These are phyloP conservation scores for Oligia fasciuncula DNA, from an alignment of 2,888 invertebrate genomes.

Conservation along the genomic window DNA sequence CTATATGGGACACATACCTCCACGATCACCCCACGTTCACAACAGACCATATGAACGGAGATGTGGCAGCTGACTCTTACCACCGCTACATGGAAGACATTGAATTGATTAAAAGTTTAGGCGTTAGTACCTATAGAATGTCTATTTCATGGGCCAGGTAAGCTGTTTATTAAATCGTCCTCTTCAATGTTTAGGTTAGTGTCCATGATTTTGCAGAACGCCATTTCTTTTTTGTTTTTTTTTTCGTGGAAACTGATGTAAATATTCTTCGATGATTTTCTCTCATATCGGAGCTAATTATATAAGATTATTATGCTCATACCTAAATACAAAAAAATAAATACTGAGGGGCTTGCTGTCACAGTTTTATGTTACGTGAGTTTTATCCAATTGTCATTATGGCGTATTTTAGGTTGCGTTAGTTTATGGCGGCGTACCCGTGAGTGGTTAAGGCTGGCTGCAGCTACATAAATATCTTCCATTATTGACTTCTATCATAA, in stretches of 20 bases:
- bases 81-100: constrained; percentile 91
- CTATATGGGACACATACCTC: constrained; percentile 90
- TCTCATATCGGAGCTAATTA: too few species aligned
- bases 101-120: constrained; percentile 86
- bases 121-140: constrained; percentile 19
- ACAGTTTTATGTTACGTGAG: too few species aligned
- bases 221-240: too few species aligned
- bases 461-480: background rate
- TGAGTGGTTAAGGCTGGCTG: too few species aligned
- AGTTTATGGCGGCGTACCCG: too few species aligned
- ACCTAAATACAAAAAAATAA: too few species aligned
- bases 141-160: constrained; percentile 30
- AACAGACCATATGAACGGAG: constrained; percentile 89
- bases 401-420: too few species aligned
- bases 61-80: constrained; percentile 92
- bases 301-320: background rate
- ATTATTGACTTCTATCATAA: background rate
- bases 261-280: too few species aligned
- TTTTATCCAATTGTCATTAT: too few species aligned
- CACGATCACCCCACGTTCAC: constrained; percentile 89
- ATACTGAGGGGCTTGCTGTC: too few species aligned
- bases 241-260: background rate
- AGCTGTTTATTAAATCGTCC: background rate
- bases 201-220: too few species aligned
- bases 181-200: background rate